Evolutionary conservation across 2,113 vertebrate genomes (phyloP).

Genomic region (Halichoeres trimaculatus): DNA sequence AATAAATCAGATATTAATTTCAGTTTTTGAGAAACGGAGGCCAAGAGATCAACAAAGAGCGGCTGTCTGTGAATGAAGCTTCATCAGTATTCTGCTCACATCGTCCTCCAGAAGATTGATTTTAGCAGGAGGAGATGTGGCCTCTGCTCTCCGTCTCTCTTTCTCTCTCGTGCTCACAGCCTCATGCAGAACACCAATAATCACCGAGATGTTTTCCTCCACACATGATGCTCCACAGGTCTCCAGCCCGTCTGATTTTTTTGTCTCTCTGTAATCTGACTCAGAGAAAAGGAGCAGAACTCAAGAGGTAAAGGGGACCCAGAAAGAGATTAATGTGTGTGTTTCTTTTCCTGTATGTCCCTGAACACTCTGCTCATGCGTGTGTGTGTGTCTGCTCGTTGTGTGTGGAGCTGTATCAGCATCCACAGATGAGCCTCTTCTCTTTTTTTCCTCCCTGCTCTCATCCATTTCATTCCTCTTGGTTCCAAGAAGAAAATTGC

Average conservation of each 20-base stretch:
- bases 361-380: background rate
- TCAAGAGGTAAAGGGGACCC: conserved; percentile 11
- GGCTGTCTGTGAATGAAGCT: conserved; percentile 35
- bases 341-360: background rate
- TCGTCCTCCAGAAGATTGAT: conserved; percentile 58
- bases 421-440: conserved; percentile 1
- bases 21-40: conserved; percentile 10
- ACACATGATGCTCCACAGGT: conserved; percentile 16
- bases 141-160: conserved; percentile 22
- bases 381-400: conserved; percentile 18
- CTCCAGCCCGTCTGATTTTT: conserved; percentile 14
- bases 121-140: conserved; percentile 56
- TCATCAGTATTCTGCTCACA: conserved; percentile 69
- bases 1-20: conserved; percentile 45
- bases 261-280: conserved; percentile 26
- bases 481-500: conserved; percentile 33
- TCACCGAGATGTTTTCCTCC: conserved; percentile 45
- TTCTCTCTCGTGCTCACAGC: conserved; percentile 1
- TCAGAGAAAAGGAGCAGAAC: background rate
- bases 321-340: conserved; percentile 19
- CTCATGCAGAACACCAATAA: conserved; percentile 56
- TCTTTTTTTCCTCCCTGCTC: background rate
- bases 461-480: conserved; percentile 18
- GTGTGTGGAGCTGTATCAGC: conserved; percentile 13
- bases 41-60: conserved; percentile 24